Base-by-base conservation (phyloP, 2,888 invertebrate genomes). In the Lepidocyrtinus sp. region DNA sequence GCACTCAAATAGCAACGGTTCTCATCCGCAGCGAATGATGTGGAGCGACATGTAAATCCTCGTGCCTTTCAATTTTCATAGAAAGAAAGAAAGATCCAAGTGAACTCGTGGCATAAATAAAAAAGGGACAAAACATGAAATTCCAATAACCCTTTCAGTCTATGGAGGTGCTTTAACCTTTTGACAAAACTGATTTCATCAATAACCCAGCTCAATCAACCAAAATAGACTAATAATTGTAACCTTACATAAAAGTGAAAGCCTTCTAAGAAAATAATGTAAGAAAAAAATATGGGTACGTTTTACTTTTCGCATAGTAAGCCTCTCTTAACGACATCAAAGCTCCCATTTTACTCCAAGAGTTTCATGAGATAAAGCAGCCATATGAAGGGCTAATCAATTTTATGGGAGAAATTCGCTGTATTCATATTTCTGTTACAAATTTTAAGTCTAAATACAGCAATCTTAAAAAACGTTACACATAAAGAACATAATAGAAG, bases 1-100 rank as follows among this genome's bases (percentile, higher is more conserved):
- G 89, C 89, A 82, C 89, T 89, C 68, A 90, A 85, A 83, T 89
- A 89, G 84, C 90, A 90, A 1, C 88, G 87, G 82, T 88, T 88
- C 67, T 87, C 87, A 65, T 87, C 87, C 24, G 87, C 87, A 50
- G 88, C 87, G 83, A 88, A 89, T 5, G 89, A 88, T 83, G 88
- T 89, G 1, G 89, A 88, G 50, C 89, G 87, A 82, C 90, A 90
- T 26, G 88, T 88, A 86, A 90, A 90, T 63, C 88, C 87, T 26
- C 88, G 86, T 5, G 88, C 87, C 88, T 88, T 71, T 64, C 83
- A 76, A 25, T 62, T n/a, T n/a, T 68, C 21, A 75, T 67, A 81
- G n/a, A 74, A 46, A 36, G 7, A 50, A 50, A 72, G 36, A 46
- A 22, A 17, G 17, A 73, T 5, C 17, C 15, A 9, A 45, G 17